Evolutionary conservation across 2,113 vertebrate genomes (phyloP).

Genomic region (Rhinichthys klamathensis): DNA sequence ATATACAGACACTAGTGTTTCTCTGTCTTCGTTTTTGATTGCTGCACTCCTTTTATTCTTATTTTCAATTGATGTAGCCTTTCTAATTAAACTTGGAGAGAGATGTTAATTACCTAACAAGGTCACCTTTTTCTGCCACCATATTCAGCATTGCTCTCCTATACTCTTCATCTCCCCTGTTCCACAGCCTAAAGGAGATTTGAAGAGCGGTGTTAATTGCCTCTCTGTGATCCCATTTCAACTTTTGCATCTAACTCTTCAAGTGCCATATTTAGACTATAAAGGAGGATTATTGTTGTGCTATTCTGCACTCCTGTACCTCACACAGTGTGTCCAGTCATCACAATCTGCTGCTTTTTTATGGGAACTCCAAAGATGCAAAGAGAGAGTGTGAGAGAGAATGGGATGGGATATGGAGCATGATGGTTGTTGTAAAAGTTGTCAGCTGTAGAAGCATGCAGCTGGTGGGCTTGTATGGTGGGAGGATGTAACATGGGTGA

Average conservation of each 20-base stretch:
- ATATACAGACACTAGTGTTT: slow-evolving; percentile 58
- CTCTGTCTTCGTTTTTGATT: slow-evolving; percentile 65
- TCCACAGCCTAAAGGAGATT: slow-evolving; percentile 73
- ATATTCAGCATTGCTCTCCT: slow-evolving; percentile 74
- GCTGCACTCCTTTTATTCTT: slow-evolving; percentile 75
- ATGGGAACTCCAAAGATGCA: slow-evolving; percentile 65
- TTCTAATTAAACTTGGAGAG: slow-evolving; percentile 83
- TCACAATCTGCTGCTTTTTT: slow-evolving; percentile 73
- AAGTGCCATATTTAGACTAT: slow-evolving; percentile 71
- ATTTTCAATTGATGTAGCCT: slow-evolving; percentile 82
- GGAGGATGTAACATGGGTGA: slow-evolving; percentile 21
- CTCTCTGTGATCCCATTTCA: slow-evolving; percentile 77
- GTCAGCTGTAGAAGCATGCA: slow-evolving; percentile 16
- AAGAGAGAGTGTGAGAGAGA: neutral
- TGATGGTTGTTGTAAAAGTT: slow-evolving; percentile 35
- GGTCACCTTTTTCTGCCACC: slow-evolving; percentile 79
- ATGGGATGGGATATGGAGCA: neutral
- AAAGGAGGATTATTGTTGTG: slow-evolving; percentile 77
- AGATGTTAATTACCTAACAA: slow-evolving; percentile 85
- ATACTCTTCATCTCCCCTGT: slow-evolving; percentile 68
- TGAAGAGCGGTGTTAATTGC: slow-evolving; percentile 81
- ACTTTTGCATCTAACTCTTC: slow-evolving; percentile 70
- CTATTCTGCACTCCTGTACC: slow-evolving; percentile 68
- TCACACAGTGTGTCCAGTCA: slow-evolving; percentile 75
- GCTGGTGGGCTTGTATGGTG: slow-evolving; percentile 28